Evolutionary conservation across 2,888 invertebrate genomes (phyloP).

Genomic region (Sericinus montela): DNA sequence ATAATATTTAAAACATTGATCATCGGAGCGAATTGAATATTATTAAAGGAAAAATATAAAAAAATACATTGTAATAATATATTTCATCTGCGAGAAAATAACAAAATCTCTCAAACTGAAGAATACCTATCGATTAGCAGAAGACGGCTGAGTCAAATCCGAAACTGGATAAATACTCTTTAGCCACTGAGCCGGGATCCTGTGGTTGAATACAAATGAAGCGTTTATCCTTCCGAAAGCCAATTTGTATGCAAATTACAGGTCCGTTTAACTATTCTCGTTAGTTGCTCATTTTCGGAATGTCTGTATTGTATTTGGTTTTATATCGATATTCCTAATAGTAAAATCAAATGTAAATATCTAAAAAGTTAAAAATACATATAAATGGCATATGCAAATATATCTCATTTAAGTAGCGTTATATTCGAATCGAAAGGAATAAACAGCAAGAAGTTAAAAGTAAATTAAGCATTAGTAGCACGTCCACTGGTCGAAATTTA

Average conservation of each 20-base stretch:
- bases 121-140: constrained; percentile 26
- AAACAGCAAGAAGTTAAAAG: too few relatives aligned
- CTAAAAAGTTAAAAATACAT: too few relatives aligned
- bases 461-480: too few relatives aligned
- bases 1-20: too few relatives aligned
- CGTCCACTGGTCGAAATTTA: too few relatives aligned
- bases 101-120: constrained; percentile 12
- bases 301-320: constrained; percentile 59
- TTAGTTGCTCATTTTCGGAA: constrained; percentile 77
- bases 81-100: not conserved
- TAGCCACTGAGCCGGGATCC: constrained; percentile 64
- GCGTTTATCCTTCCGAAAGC: constrained; percentile 76
- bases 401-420: too few relatives aligned
- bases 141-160: constrained; percentile 55
- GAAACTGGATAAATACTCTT: constrained; percentile 69
- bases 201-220: constrained; percentile 78
- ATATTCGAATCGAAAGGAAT: too few relatives aligned
- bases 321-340: constrained; percentile 37
- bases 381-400: too few relatives aligned
- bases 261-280: constrained; percentile 76
- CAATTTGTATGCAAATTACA: constrained; percentile 78
- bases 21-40: too few relatives aligned
- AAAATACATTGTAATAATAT: too few relatives aligned
- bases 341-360: not conserved
- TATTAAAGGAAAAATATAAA: too few relatives aligned